Conservation (phyloP, 2,113 vertebrate species). For the Bambusicola thoracicus region DNA sequence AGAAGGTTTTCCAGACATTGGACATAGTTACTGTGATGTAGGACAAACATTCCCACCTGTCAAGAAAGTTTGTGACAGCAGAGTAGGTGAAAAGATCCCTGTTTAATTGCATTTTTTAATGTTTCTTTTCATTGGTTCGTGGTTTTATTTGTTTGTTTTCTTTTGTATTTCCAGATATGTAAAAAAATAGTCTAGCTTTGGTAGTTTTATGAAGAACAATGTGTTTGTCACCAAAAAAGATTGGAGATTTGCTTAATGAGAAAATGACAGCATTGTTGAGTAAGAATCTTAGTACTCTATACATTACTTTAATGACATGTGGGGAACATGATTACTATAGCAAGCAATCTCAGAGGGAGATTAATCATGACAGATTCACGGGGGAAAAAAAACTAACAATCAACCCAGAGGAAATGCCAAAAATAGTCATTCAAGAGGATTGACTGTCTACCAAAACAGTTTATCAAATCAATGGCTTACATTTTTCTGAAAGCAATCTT, state of each 20-base stretch:
- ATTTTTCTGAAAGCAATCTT: not conserved
- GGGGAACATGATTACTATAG: not conserved
- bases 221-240: not conserved
- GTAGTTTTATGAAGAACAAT: not conserved
- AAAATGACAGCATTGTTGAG: not conserved
- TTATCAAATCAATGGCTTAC: not conserved
- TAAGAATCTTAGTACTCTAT: not conserved
- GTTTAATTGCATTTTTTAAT: slow-evolving; percentile 68
- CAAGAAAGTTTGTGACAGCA: slow-evolving; percentile 47
- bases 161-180: not conserved
- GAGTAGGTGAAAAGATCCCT: slow-evolving; percentile 7
- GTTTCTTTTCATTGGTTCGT: slow-evolving; percentile 30
- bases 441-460: not conserved
- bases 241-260: not conserved
- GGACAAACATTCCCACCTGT: slow-evolving; percentile 60
- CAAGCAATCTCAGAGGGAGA: not conserved
- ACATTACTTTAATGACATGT: slow-evolving; percentile 15
- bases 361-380: not conserved
- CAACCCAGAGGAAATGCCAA: not conserved
- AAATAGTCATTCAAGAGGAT: not conserved
- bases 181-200: not conserved
- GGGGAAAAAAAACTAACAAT: not conserved
- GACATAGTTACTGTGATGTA: slow-evolving; percentile 47
- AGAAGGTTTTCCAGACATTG: slow-evolving; percentile 16
- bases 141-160: not conserved